Conservation (phyloP, 2,113 vertebrate species). For the Brachyhypopomus occidentalis region DNA sequence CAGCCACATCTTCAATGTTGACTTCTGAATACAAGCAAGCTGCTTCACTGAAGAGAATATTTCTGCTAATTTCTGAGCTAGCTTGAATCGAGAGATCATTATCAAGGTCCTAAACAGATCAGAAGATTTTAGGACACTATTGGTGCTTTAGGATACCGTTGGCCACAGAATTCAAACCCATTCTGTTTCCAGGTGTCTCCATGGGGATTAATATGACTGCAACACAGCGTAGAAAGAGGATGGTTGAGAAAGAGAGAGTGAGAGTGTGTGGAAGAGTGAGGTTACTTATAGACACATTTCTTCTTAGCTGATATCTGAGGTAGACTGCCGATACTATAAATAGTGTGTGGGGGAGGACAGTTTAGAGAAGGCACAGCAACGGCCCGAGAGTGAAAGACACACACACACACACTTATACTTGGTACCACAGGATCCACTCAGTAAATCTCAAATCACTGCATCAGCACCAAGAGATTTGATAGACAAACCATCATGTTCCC, state of each 20-base stretch:
- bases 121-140: not conserved
- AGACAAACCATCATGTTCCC: not conserved
- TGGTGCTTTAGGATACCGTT: not conserved
- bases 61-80: not conserved
- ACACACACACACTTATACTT: not conserved
- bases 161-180: not conserved
- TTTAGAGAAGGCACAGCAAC: conserved; percentile 43
- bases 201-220: not conserved
- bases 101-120: no score
- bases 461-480: not conserved
- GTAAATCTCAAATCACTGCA: conserved; percentile 11
- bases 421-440: conserved; percentile 13
- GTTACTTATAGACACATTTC: conserved; percentile 58
- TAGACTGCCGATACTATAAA: conserved; percentile 54
- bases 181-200: not conserved
- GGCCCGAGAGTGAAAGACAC: conserved; percentile 17
- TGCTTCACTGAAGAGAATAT: not conserved
- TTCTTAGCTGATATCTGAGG: conserved; percentile 53
- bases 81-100: not conserved
- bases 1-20: no score
- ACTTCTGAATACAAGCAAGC: no score
- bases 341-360: conserved; percentile 52
- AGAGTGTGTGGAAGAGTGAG: not conserved
- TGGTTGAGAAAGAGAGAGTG: not conserved
- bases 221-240: not conserved